Evolutionary conservation across 1,140 invertebrate species (phyloP), one percentile per base, ranked within the genome.

Genomic region (Drosophila watanabei): DNA sequence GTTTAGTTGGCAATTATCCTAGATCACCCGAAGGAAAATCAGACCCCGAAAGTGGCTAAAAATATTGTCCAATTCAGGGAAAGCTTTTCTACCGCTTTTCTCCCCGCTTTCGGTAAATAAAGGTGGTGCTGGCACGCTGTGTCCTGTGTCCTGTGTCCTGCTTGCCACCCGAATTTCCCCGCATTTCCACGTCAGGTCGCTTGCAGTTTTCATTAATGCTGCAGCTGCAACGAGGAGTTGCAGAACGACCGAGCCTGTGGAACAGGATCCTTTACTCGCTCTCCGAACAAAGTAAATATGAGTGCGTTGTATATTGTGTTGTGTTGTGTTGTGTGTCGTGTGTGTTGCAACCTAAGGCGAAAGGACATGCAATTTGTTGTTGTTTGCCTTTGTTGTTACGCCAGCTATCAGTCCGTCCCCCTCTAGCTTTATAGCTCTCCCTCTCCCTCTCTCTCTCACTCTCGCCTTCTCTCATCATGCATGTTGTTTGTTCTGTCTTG

Each of bases 291-390:
- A 86, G 86, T 86, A 89, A 89, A 89, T 86, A 90, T 90, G 71
- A 89, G 86, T 89, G 86, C 87, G 86, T 80, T 75, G 70, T 91
- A 82, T 89, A 70, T 89, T 79, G 33, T 20, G 51, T 89, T 75
- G 49, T 89, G 85, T 80, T 90, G 86, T 82, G 79, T 75, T 60
- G 77, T 88, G 45, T 37, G 18, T 89, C 72, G 32, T 56, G 33
- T 56, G 82, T 90, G 79, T 65, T 79, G 86, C 87, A 90, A 73
- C 80, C 86, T 72, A 85, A 85, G 81, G 85, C 81, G 85, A 79
- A 89, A 90, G 86, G 86, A 89, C 86, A 86, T 86, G 86, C 86
- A 89, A 89, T 89, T 89, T 89, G 85, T 89, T 89, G 85, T 81
- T 89, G 85, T 89, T 89, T 85, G 86, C 75, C 60, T 52, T 81